Conservation (phyloP, 2,797 vertebrate species). For the Menidia menidia region DNA sequence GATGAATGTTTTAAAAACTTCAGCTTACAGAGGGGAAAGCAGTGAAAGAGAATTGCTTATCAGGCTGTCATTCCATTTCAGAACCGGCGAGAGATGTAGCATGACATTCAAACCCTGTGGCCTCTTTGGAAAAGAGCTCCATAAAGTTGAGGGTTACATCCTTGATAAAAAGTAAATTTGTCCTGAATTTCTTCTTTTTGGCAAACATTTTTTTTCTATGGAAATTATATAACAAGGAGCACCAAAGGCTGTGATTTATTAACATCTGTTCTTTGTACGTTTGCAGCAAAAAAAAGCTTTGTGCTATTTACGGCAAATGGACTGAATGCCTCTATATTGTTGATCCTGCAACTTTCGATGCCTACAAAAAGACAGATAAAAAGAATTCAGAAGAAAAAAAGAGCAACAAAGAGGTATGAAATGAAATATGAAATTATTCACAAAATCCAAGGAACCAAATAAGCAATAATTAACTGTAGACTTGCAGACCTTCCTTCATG, state of each 20-base stretch:
- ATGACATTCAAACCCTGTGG: constrained; percentile 95
- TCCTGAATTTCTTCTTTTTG: background rate
- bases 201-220: background rate
- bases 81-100: constrained; percentile 94
- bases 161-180: constrained; percentile 92
- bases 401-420: constrained; percentile 87
- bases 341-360: constrained; percentile 87
- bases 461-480: background rate
- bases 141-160: constrained; percentile 98
- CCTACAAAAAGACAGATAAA: constrained; percentile 92
- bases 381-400: constrained; percentile 93
- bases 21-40: constrained; percentile 30
- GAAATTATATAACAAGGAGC: constrained; percentile 1
- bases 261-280: constrained; percentile 12
- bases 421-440: background rate
- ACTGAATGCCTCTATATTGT: constrained; percentile 94
- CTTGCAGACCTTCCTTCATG: background rate
- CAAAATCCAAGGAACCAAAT: background rate
- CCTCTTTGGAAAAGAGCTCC: constrained; percentile 96
- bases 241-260: constrained; percentile 13
- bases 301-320: constrained; percentile 97
- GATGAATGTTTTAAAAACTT: constrained; percentile 67
- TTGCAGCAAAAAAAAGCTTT: constrained; percentile 94
- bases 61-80: constrained; percentile 73
- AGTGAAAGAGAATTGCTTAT: constrained; percentile 62